Base-by-base conservation (phyloP, 2,113 vertebrate species). In the Isichthys henryi region DNA sequence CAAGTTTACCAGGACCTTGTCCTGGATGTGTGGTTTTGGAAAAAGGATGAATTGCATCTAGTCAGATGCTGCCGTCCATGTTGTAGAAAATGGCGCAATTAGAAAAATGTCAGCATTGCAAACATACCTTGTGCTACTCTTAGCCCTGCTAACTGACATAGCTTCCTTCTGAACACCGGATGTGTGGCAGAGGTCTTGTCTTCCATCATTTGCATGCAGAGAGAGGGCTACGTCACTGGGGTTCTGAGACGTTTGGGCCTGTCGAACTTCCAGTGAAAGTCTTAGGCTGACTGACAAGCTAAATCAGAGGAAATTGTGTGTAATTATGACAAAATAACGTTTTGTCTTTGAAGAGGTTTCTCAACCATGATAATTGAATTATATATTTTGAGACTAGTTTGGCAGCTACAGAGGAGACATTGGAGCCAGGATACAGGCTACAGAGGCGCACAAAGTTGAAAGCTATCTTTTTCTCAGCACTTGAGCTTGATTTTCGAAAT, bases 141-240 rank as follows among this genome's bases (percentile, higher is more conserved):
- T 93, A 91, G 93, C 91, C 92, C 92, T 93, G 88, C 93, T 93
- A 95, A 89, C 92, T 91, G 80, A 85, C 92, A 91, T 92, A 93
- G 89, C 91, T 93, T 92, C 92, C 93, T 92, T 93, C 92, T 94
- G 91, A 94, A 95, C 10, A 93, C 95, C 91, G 92, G 90, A 92
- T 92, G 93, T 92, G 93, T 91, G 0, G 27, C 94, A 93, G 94
- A 94, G 94, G 93, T 93, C 92, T 93, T 93, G 95, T 94, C 95
- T 95, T 95, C 93, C 93, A 92, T 94, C 93, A 94, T 96, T 95
- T 95, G 94, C 89, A 91, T 92, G 89, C 89, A 58, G 92, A 93
- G 92, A 92, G 90, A 90, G 74, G 89, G 90, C 70, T 90, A 89
- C 89, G 88, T 89, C 90, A 90, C 89, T 87, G 92, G 92, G 92